Base-by-base conservation (phyloP, 2,797 vertebrate genomes). In the Gorsachius magnificus region DNA sequence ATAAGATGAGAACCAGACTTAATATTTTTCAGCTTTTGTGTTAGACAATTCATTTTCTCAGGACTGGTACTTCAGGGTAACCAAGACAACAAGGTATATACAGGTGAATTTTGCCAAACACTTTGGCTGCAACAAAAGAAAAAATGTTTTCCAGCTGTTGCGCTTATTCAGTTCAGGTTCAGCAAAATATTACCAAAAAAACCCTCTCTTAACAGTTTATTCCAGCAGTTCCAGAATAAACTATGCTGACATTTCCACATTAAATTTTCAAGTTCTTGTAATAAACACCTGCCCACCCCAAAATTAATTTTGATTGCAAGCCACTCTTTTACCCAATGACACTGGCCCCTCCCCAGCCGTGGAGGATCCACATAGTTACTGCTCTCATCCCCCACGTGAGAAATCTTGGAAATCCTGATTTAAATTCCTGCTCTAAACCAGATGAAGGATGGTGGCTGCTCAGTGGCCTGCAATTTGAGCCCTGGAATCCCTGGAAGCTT, bases 371-470 rank as follows among this genome's bases (percentile, higher is more conserved):
- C 24, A 1, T 7, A n/a, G 43, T 48, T 22, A 19, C 24, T 41
- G 9, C 28, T 82, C 36, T 35, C 2, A 2, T 22, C 38, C 20
- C 22, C 16, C 7, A 6, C 2, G 0, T 1, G 19, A 64, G 24
- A 14, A 66, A 8, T 51, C 2, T 0, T 25, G 5, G 60, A 45
- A 78, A 83, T 21, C 16, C 9, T 8, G 5, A 26, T 48, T 75
- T 45, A 36, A 57, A 41, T 35, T 46, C 74, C n/a, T 22, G 31
- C 10, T 64, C 31, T 53, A 48, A 75, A 70, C 26, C 45, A 78
- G 22, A 4, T 6, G 14, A 68, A 81, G 28, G 25, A 19, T 11
- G 22, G 26, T 33, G 26, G 68, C 20, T 70, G 72, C n/a, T 58
- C 64, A 16, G 36, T 16, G 20, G 16, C 10, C 24, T 87, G n/a